Base-by-base conservation (phyloP, 2,888 invertebrate genomes). In the Lasiommata megera region DNA sequence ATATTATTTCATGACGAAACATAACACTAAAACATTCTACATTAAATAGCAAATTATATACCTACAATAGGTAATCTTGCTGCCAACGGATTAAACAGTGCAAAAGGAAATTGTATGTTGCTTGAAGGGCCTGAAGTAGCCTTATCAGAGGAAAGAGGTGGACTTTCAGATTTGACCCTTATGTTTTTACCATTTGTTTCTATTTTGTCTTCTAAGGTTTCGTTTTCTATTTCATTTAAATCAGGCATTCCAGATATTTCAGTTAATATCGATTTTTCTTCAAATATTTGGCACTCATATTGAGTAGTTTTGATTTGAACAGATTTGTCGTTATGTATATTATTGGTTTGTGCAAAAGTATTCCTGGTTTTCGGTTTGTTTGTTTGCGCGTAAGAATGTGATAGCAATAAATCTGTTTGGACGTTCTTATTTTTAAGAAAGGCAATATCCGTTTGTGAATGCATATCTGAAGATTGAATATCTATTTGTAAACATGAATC, bases 21-120 rank as follows among this genome's bases (percentile, higher is more conserved):
- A 51, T 38, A 37, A 57, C 57, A 61, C 41, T 48, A 23, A 44
- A 60, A 63, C 47, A 61, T 56, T 60, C 56, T 51, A 48, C 50
- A 56, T 58, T 61, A 66, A 60, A 63, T 61, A 46, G 43, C 37
- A 56, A 55, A 48, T n/a, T 79, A 81, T 76, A 77, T 91, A 92
- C 91, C 91, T 91, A 92, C 79, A 68, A 79, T 76, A 68, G 89
- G 84, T 74, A 91, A 78, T 75, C 88, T 84, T 74, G 87, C 84
- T 71, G 88, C 88, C 80, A 91, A 78, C 61, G 88, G 82, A 74
- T 81, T 89, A 72, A 90, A 89, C 66, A 90, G 74, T 54, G 91
- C 80, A 68, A 91, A 82, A 17, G 89, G 82, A 61, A 82, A 83
- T 54, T 79, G 76, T 64, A 81, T 82, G 56, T 73, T 76, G 56